These are phyloP conservation scores for Psilanteris sp. DNA, from an alignment of 1,140 invertebrate genomes.

Conservation along the genomic window DNA sequence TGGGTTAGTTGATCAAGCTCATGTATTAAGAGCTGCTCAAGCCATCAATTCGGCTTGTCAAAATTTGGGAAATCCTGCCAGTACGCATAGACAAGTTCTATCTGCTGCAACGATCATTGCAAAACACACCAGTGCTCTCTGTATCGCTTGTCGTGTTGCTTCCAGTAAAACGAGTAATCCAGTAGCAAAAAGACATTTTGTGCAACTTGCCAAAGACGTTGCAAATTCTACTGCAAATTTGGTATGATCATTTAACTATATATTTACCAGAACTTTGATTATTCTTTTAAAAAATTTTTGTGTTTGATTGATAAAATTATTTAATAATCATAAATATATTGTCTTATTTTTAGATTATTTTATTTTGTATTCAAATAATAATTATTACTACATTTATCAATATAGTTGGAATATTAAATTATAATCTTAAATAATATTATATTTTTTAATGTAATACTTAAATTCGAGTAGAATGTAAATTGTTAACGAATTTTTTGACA, in stretches of 20 bases:
- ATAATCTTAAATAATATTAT: too few species aligned
- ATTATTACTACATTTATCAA: too few species aligned
- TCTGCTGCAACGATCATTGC: slow-evolving; percentile 96
- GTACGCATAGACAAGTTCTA: slow-evolving; percentile 90
- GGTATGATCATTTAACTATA: slow-evolving; percentile 74
- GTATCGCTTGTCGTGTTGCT: slow-evolving; percentile 95
- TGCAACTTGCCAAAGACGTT: slow-evolving; percentile 98
- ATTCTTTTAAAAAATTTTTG: too few species aligned
- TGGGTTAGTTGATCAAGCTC: slow-evolving; percentile 94
- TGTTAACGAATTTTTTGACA: too few species aligned
- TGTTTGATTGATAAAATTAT: too few species aligned
- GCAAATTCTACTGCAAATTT: slow-evolving; percentile 96
- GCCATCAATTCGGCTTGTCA: slow-evolving; percentile 94
- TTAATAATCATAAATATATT: too few species aligned
- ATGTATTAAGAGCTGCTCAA: slow-evolving; percentile 92
- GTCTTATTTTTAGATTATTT: too few species aligned
- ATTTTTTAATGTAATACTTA: too few species aligned
- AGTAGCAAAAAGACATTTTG: slow-evolving; percentile 96
- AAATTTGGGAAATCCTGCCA: slow-evolving; percentile 87
- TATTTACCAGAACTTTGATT: too few species aligned
- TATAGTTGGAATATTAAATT: too few species aligned
- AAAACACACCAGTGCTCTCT: slow-evolving; percentile 97
- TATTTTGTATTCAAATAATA: too few species aligned
- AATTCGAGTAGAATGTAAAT: too few species aligned
- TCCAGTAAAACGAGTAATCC: slow-evolving; percentile 95